Base-by-base conservation (phyloP, 2,797 vertebrate species). In the Pangasius mekongensis region DNA sequence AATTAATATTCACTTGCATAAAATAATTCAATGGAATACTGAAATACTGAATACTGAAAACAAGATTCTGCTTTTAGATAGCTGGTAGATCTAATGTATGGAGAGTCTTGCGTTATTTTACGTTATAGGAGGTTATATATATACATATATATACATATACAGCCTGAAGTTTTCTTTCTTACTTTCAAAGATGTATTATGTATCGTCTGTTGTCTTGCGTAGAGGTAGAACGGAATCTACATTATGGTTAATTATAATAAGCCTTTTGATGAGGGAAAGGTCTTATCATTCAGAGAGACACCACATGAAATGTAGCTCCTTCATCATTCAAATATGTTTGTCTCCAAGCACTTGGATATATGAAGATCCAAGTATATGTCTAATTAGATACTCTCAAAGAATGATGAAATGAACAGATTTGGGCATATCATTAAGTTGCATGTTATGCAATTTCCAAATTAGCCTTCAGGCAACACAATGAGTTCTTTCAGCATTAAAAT, bases 371-470 rank as follows among this genome's bases (percentile, higher is more conserved):
- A 43, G 49, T 24, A 76, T 49, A 49, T 49, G 13, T n/a, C 13
- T 49, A 52, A 76, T 76, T 49, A 76, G 43, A 76, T 71, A 9
- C 67, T 71, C 16, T 71, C 67, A 71, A 39, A 52, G n/a, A 78
- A 78, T 24, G 47, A 66, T 77, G 58, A 78, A 64, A 54, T 9
- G 22, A 47, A 69, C 64, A n/a, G 62, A 81, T 52, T n/a, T 87
- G 47, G 56, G 36, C 30, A 5, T 69, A 27, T 52, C 74, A 58
- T 67, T 4, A 80, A 80, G n/a, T 36, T 54, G 52, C 20, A 43
- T 54, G 54, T 49, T 58, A 22, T 71, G 78, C 39, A 18, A 76
- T 47, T 86, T 87, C 22, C 62, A 71, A 87, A 87, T 49, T 33
- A n/a, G 33, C 30, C 47, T 69, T 69, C 8, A 5, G 33, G 78